Base-by-base conservation (phyloP, 2,888 invertebrate species). In the Drosophila testacea region DNA sequence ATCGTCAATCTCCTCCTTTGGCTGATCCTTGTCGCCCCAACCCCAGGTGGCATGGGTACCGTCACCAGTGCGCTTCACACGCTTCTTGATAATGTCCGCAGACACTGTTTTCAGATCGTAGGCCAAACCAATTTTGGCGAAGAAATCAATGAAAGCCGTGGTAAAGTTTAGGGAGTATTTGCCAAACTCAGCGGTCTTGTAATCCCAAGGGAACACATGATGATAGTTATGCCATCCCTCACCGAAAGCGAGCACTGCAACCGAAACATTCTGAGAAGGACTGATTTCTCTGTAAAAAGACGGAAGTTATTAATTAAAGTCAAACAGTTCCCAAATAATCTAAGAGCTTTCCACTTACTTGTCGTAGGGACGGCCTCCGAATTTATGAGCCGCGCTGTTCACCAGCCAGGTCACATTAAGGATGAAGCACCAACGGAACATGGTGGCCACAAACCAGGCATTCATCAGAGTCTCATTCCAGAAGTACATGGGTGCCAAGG, bases 331-430 rank as follows among this genome's bases (percentile, higher is more conserved):
- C 5, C 34, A 27, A 4, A 55, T 7, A 39, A 0, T 5, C n/a
- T 16, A 0, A 27, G 4, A 50, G 1, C 6, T 5, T 1, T 22
- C 2, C 4, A 90, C 93, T 93, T 91, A 94, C 93, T 93, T 95
- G 92, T 97, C 96, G 90, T 96, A 96, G 13, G 96, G 96, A 82
- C 95, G 95, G 84, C 94, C 94, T 56, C 96, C 96, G 93, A 95
- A 96, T 87, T 96, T 94, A 93, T 98, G 98, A 1, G 98, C 98
- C 2, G 96, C 96, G 73, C 96, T 97, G 93, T 98, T 98, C 39
- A 98, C 97, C 68, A 96, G 93, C 98, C 97, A 98, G 1, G 98
- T 98, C 67, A 96, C 95, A 92, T 98, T 96, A 59, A 98, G 94
- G 48, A 96, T 95, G 91, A 96, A 94, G 34, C 95, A 94, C 93